Base-by-base conservation (phyloP, 2,888 invertebrate genomes). In the Saturnia japonica region DNA sequence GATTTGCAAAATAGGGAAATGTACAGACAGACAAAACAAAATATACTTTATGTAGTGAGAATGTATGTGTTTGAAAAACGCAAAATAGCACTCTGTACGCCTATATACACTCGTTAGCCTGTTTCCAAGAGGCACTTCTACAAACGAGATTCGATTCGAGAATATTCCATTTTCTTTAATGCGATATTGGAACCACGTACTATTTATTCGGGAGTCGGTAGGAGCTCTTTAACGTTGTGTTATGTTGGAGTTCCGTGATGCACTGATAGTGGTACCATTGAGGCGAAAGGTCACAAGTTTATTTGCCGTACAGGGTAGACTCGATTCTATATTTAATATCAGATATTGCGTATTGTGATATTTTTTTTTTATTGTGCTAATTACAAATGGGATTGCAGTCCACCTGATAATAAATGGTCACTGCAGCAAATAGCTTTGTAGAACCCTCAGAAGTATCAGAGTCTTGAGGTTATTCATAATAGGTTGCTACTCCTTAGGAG, bases 131-230 rank as follows among this genome's bases (percentile, higher is more conserved):
- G 28, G 28, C 57, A 60, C 57, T 60, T 60, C 57, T 60, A 14
- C 14, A 60, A 60, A 60, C 57, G 57, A 60, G 57, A 60, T 60
- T 60, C 57, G 25, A 28, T 60, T 60, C 57, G 25, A 60, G 25
- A 60, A 60, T 60, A 60, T 60, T 60, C 57, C 25, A 60, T 60
- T 60, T 60, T 60, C 57, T 28, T 60, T 60, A 60, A 28, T 60
- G 57, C 14, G 25, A 25, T 25, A 25, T 60, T 8, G 25, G 25
- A 60, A 14, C 11, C 25, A 28, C 57, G 28, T 28, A 25, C 57
- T 60, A 60, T 6, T 28, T 28, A 28, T 60, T 12, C 25, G 0
- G 28, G 57, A 2, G 11, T 60, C 4, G 28, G 16, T 4, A 25
- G 28, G 54, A 28, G 1, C 11, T 14, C 57, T 60, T n/a, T 28